Conservation (phyloP, 2,888 invertebrate genomes). For the Erebia aethiops region DNA sequence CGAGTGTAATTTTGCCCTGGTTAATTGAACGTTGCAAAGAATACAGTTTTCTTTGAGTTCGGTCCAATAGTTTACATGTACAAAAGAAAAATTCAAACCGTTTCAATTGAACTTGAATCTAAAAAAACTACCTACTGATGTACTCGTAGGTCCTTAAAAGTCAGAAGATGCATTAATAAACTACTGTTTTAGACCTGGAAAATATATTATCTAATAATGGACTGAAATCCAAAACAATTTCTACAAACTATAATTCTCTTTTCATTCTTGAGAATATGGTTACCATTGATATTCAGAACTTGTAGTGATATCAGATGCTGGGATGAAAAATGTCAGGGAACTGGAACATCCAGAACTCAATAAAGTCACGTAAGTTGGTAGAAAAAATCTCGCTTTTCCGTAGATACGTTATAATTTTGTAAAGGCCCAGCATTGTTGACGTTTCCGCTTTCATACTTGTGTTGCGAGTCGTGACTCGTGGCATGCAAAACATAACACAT, state of each 20-base stretch:
- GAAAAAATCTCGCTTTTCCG: not conserved
- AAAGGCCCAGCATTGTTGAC: not conserved
- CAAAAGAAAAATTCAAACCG: no score
- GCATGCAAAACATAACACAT: constrained; percentile 28
- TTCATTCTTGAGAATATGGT: not conserved
- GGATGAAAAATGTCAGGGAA: constrained; percentile 3
- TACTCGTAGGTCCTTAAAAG: no score
- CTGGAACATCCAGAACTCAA: constrained; percentile 2
- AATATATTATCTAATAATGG: not conserved
- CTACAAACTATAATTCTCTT: not conserved
- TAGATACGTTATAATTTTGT: constrained; percentile 1
- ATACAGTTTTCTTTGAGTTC: no score
- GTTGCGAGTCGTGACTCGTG: constrained; percentile 38
- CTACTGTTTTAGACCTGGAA: no score
- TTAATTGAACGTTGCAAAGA: not conserved
- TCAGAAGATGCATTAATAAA: no score
- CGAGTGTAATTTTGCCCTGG: constrained; percentile 23
- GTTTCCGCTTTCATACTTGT: constrained; percentile 47
- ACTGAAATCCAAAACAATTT: not conserved
- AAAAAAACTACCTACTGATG: no score
- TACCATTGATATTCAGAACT: not conserved
- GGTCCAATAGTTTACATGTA: no score
- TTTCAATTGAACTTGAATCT: no score
- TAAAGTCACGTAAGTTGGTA: not conserved
- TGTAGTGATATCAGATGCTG: not conserved